phyloP scores from a whole-genome alignment of 2,888 invertebrate species.

The Iphiclides podalirius region DNA sequence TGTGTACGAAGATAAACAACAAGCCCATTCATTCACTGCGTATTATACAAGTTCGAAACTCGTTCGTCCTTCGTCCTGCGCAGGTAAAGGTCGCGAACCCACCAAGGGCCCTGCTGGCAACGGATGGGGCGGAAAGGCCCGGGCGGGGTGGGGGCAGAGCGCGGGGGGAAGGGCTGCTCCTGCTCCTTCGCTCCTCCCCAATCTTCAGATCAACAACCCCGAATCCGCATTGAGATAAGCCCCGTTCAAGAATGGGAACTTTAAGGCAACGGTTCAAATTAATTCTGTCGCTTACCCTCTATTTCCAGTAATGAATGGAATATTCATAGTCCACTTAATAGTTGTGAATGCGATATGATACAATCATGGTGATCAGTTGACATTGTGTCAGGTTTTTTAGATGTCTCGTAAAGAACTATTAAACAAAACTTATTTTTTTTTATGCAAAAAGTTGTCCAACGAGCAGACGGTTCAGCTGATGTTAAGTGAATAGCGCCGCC shows the following conservation, averaged over 20 bases:
- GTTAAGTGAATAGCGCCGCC: too few species aligned
- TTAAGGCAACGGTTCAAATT: conserved; percentile 52
- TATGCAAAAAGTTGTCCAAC: too few species aligned
- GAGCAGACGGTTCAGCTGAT: too few species aligned
- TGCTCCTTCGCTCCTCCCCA: conserved; percentile 41
- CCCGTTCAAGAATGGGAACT: conserved; percentile 47
- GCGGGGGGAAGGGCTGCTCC: too few species aligned
- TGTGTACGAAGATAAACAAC: too few species aligned
- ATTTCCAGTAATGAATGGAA: conserved; percentile 5
- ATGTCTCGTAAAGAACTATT: too few species aligned
- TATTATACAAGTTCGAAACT: conserved; percentile 43
- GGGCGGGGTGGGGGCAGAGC: conserved; percentile 29
- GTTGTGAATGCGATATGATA: too few species aligned
- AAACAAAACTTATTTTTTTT: too few species aligned
- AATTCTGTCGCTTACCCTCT: conserved; percentile 37
- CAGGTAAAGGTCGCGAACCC: conserved; percentile 64
- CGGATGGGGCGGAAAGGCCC: conserved; percentile 33
- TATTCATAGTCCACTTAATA: too few species aligned
- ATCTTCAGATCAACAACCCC: conserved; percentile 67
- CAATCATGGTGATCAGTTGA: too few species aligned
- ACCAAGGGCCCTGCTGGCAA: conserved; percentile 56
- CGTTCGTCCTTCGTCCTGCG: conserved; percentile 54
- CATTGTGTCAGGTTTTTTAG: too few species aligned
- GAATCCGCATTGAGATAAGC: conserved; percentile 67
- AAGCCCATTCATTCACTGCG: neutral